Evolutionary conservation across 2,113 vertebrate species (phyloP).

Genomic region (Cichladusa arquata): DNA sequence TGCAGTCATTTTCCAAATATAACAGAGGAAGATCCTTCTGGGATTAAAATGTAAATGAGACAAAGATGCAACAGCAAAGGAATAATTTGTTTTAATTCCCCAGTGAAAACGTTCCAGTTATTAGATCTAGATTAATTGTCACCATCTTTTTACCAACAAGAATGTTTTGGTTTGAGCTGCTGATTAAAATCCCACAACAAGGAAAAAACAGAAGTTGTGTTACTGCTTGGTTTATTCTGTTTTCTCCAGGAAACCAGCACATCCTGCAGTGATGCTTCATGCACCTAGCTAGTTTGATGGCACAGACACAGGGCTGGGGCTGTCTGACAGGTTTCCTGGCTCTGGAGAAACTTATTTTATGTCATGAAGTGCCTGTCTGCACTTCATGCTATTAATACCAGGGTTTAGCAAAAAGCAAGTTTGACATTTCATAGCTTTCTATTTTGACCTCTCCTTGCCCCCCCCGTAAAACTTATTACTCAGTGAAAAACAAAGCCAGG

Average conservation of each 20-base stretch:
- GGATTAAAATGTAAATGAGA: conserved; percentile 62
- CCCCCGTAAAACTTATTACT: background rate
- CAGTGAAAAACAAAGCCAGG: background rate
- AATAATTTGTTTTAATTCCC: conserved; percentile 60
- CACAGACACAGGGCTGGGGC: background rate
- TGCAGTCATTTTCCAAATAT: background rate
- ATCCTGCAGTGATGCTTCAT: background rate
- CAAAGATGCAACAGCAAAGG: conserved; percentile 10
- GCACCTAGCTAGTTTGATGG: background rate
- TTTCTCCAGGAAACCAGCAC: background rate
- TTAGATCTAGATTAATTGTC: conserved; percentile 49
- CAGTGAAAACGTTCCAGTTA: conserved; percentile 4
- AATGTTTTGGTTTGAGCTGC: background rate
- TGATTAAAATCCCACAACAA: conserved; percentile 14
- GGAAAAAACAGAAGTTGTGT: background rate
- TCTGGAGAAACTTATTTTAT: background rate
- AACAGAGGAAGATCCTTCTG: background rate
- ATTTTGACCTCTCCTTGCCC: background rate
- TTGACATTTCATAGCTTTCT: background rate
- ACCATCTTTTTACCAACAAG: background rate
- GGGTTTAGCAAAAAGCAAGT: background rate
- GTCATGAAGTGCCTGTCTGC: background rate
- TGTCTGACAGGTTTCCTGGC: background rate
- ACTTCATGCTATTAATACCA: accelerated
- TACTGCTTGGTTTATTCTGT: background rate